These are phyloP conservation scores for Limnephilus lunatus DNA, from an alignment of 2,888 invertebrate species.

Conservation along the genomic window DNA sequence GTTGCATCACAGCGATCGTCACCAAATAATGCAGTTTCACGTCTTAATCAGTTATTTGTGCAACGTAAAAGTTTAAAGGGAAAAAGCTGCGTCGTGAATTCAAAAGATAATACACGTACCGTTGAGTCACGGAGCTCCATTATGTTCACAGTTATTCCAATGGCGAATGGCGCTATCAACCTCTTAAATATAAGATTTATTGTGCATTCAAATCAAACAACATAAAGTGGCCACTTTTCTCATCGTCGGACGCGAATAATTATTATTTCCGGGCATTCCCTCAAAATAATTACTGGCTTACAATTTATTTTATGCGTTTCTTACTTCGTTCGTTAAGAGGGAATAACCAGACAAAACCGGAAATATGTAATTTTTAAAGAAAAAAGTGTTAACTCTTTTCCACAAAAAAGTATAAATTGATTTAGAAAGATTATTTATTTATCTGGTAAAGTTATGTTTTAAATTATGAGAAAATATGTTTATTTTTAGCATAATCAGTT, in stretches of 20 bases:
- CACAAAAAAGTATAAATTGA: no score
- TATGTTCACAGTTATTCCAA: neutral
- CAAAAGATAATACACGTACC: neutral
- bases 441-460: no score
- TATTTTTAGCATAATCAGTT: no score
- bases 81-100: neutral
- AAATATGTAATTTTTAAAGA: no score
- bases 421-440: no score
- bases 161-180: neutral
- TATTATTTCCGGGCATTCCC: neutral
- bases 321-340: neutral
- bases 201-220: neutral
- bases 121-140: neutral
- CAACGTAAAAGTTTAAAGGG: neutral
- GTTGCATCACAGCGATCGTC: neutral
- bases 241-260: neutral
- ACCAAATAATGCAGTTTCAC: constrained; percentile 10
- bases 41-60: neutral
- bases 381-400: no score
- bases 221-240: neutral
- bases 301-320: neutral
- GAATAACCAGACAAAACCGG: no score
- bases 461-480: no score
- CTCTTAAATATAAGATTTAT: constrained; percentile 4
- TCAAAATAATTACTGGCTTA: neutral